phyloP scores from a whole-genome alignment of 2,797 vertebrate genomes.

The Sebastes trivittatus region DNA sequence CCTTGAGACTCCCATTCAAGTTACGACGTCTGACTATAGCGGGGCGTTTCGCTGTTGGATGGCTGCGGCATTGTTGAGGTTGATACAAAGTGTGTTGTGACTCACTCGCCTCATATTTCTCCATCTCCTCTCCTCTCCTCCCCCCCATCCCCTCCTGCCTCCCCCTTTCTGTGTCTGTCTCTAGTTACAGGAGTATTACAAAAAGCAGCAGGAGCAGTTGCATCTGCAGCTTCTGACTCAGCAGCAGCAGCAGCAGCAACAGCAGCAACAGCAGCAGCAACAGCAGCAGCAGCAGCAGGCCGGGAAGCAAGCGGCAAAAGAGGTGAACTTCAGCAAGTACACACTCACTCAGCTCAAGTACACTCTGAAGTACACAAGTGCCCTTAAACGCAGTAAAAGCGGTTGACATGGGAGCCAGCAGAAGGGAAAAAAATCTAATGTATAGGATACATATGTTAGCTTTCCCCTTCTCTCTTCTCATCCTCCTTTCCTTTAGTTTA shows the following conservation, averaged over 20 bases:
- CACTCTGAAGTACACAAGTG: constrained; percentile 55
- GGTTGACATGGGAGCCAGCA: constrained; percentile 46
- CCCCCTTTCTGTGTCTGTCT: constrained; percentile 35
- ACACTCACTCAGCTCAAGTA: constrained; percentile 60
- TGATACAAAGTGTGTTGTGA: constrained; percentile 47
- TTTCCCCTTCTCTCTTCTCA: neutral
- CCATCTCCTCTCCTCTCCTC: neutral
- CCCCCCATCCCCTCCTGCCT: neutral
- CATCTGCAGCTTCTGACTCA: constrained; percentile 97
- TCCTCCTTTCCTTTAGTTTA: constrained; percentile 1
- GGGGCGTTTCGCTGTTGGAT: constrained; percentile 2
- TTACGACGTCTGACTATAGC: constrained; percentile 10
- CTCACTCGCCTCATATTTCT: constrained; percentile 42
- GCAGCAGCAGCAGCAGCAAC: constrained; percentile 84
- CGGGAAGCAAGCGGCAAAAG: constrained; percentile 90
- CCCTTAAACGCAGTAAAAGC: constrained; percentile 58
- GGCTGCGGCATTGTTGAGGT: constrained; percentile 31
- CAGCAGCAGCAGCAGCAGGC: constrained; percentile 73
- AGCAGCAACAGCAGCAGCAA: constrained; percentile 57
- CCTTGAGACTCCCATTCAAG: constrained; percentile 27
- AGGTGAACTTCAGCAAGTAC: constrained; percentile 83
- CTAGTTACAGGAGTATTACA: constrained; percentile 98
- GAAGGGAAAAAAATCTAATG: constrained; percentile 31
- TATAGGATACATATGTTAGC: constrained; percentile 24
- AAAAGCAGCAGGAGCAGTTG: constrained; percentile 98